phyloP scores from a whole-genome alignment of 2,797 vertebrate species.

The Dicrostonyx torquatus region DNA sequence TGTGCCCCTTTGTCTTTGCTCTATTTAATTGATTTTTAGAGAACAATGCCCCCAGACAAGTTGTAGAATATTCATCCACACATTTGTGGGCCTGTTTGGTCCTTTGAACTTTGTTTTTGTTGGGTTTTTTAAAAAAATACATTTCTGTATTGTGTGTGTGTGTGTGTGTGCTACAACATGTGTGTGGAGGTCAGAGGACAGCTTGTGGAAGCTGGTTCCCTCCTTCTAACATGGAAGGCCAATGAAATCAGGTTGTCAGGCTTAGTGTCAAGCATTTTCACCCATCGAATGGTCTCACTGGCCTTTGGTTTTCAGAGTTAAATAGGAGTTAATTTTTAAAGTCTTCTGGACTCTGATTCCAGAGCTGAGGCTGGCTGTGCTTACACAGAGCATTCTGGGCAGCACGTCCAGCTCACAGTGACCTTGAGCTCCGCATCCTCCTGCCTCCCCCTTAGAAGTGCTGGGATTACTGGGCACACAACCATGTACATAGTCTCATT shows the following conservation, averaged over 20 bases:
- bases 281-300: neutral
- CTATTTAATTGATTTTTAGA: neutral
- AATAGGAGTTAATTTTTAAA: neutral
- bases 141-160: neutral
- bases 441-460: neutral
- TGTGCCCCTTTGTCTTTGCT: neutral
- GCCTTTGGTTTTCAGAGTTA: neutral
- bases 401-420: neutral
- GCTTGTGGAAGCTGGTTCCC: neutral
- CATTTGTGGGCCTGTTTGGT: neutral
- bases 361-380: neutral
- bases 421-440: neutral
- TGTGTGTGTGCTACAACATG: neutral
- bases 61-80: neutral
- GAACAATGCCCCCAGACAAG: neutral
- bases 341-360: neutral
- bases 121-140: neutral
- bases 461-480: neutral
- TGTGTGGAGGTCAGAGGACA: neutral
- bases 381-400: neutral
- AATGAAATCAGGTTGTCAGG: neutral
- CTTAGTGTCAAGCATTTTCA: neutral
- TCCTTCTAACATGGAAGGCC: neutral
- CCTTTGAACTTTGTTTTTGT: neutral
- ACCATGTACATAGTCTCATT: too few species aligned